Evolutionary conservation across 2,888 invertebrate genomes (phyloP), one percentile per base, ranked within the genome.

Genomic region (Hirtodrosophila histrioides): DNA sequence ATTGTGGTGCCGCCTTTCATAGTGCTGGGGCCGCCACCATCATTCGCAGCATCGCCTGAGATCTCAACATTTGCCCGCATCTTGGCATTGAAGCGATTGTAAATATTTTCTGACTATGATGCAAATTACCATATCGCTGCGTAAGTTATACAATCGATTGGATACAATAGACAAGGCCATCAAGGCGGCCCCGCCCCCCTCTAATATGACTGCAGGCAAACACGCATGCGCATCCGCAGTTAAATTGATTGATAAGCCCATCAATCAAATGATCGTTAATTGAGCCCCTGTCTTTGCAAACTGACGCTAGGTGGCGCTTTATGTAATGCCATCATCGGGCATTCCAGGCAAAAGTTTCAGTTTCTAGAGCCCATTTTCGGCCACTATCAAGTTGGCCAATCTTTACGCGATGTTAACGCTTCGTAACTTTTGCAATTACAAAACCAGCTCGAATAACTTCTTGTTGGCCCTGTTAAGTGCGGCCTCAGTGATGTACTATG

Each of bases 381-480:
- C 24, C 48, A 12, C 69, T 66, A 82, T 85, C 82, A 65, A 76
- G 40, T 86, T 76, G 68, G 74, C 37, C 86, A 73, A 81, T 86
- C 81, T 81, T 81, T 63, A 81, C 70, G 86, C 79, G 65, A 76
- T 82, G 79, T 82, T 82, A 80, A 75, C 86, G 86, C 86, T 86
- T 86, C 67, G 79, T 73, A 73, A 62, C 40, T 53, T 40, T 78
- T 64, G 61, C 82, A 80, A 85, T 85, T 85, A 72, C 55, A 36
- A 44, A 49, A 39, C 4, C 36, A 17, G 36, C 44, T 53, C 12
- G 17, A 53, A 45, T 43, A 69, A 49, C 39, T 48, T 69, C 35
- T 53, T 33, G 43, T 49, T 51, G 17, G 17, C 17, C 17, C 17
- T 17, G 17, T 17, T 17, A 17, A 17, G 2, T 17, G 17, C 17